Base-by-base conservation (phyloP, 2,113 vertebrate species). In the Corvus cornix region DNA sequence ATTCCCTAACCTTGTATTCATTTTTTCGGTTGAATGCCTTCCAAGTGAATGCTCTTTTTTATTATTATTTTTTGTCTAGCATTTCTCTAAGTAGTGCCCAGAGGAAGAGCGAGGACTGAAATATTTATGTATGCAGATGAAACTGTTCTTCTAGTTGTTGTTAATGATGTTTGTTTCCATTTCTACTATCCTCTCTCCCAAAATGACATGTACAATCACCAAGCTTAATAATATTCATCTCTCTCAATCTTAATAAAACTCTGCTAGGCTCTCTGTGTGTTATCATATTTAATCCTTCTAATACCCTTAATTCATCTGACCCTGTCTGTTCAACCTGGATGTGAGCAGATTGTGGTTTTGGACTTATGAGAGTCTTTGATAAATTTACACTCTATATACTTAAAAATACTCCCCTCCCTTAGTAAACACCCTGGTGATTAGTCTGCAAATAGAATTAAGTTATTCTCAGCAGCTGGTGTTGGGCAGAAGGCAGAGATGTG, bases 241-340 rank as follows among this genome's bases (percentile, higher is more conserved):
- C 68, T 93, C 69, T 97, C 81, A 87, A 87, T 96, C 94, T 95
- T 89, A 94, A 96, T 93, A 96, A 97, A 96, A 82, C 37, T 86
- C 73, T 74, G 9, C 67, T 46, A 81, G 80, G 60, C 44, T 75
- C 53, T 79, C 72, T 22, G 5, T 79, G 68, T 91, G 84, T 60
- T 79, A 93, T 70, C 82, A 70, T 56, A 93, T 89, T 94, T 97
- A 95, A 97, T 97, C 76, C 74, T 84, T 72, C 69, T 95, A 89
- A 95, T 90, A 90, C 78, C 28, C 70, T 90, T 91, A 93, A 94
- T 91, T 43, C 35, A 76, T 56, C 72, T 87, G 75, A 96, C 86
- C 86, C 89, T 90, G 27, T 59, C 74, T 78, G 26, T 77, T 94
- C 89, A 95, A 46, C 49, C 51, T 64, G 56, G 18, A 39, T 73